Evolutionary conservation across 1,140 invertebrate genomes (phyloP), one percentile per base, ranked within the genome.

Genomic region (Drosophila pectinifera): DNA sequence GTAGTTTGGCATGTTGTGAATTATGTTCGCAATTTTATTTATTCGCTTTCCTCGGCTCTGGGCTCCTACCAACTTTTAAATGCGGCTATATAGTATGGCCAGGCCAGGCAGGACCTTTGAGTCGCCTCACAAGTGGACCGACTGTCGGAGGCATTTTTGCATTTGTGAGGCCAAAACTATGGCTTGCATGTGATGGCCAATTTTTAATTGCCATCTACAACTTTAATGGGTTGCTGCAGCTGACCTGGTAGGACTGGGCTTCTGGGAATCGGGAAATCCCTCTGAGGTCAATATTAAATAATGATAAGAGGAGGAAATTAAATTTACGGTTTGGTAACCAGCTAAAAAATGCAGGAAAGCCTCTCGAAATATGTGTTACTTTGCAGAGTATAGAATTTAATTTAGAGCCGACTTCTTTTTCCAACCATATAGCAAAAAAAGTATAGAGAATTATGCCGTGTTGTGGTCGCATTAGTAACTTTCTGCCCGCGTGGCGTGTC

Each of bases 1-100:
- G 82, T 78, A 59, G 82, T 86, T 86, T 89, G 83, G 76, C 83
- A 88, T 89, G 83, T 86, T 86, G 84, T 86, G 79, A 86, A 88
- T 86, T 83, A 86, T 86, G 79, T 79, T 88, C 62, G 83, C 83
- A 72, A 88, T 86, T 88, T 82, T 76, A 59, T 76, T 68, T 65
- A 64, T 73, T 74, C 58, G 42, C 46, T 55, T 62, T 53, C 18
- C 53, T 20, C 26, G 38, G 22, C 31, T 53, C 31, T 67, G 56
- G 55, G 53, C 59, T n/a, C n/a, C 67, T 64, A 24, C 61, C 65
- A 73, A 73, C 58, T 77, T 76, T 49, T 69, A 57, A 49, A 65
- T 56, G 13, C 62, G 57, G 42, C 75, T 70, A 61, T 54, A 51
- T 57, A n/a, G n/a, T n/a, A n/a, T n/a, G n/a, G n/a, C n/a, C n/a